A percentile compares a stretch with the other conserved stretches of the same genome.
Evolutionary conservation across 2,797 vertebrate species (phyloP).

Genomic region (Chrysocyon brachyurus): DNA sequence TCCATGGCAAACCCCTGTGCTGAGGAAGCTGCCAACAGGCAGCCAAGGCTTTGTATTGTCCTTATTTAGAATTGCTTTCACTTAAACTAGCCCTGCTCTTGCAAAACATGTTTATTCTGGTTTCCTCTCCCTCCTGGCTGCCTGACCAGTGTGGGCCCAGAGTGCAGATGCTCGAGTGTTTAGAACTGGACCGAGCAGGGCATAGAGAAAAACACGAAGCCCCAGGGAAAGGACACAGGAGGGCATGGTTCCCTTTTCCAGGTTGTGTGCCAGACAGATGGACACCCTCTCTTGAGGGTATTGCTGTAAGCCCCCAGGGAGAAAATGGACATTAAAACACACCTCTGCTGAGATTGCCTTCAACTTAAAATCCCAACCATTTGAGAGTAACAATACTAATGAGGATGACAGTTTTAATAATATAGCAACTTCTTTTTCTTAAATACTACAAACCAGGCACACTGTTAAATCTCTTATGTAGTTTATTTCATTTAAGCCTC

Average conservation of each 20-base stretch:
- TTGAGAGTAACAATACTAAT: slow-evolving; percentile 11
- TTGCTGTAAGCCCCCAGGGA: neutral
- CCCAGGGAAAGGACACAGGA: neutral
- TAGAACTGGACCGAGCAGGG: slow-evolving; percentile 23
- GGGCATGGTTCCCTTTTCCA: neutral
- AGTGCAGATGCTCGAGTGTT: neutral
- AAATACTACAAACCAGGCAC: slow-evolving; percentile 9
- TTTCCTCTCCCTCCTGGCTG: slow-evolving; percentile 79
- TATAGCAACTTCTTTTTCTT: neutral
- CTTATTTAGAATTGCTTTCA: slow-evolving; percentile 84
- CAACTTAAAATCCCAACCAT: neutral
- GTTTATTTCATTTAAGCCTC: neutral
- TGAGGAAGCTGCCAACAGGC: slow-evolving; percentile 64
- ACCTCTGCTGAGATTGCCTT: neutral
- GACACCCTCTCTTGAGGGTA: neutral
- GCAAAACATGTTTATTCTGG: slow-evolving; percentile 85
- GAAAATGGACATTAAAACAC: neutral
- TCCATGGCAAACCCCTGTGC: slow-evolving; percentile 41
- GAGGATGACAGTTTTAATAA: slow-evolving; percentile 24
- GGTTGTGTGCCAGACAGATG: neutral
- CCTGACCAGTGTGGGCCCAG: slow-evolving; percentile 57
- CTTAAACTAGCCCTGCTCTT: slow-evolving; percentile 74
- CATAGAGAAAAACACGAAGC: neutral
- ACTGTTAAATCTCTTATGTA: neutral
- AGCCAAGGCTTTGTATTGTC: slow-evolving; percentile 71